Percentiles rank a stretch among this genome's conserved stretches.
phyloP scores from a whole-genome alignment of 2,888 invertebrate species.

The Pyrocoelia pectoralis region DNA sequence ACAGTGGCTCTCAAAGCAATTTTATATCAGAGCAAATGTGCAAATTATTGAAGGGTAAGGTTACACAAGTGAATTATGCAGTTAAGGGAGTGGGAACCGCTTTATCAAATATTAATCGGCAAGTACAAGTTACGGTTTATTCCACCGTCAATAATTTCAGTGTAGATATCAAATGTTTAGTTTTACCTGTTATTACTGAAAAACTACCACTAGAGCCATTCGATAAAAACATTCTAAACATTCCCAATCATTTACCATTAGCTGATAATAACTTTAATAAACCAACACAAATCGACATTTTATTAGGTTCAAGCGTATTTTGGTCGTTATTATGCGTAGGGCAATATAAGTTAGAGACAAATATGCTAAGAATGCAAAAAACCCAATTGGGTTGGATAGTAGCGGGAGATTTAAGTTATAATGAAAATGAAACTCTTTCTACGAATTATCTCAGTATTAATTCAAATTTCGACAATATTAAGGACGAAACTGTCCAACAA shows the following conservation, averaged over 20 bases:
- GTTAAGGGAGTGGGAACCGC: slow-evolving; percentile 20
- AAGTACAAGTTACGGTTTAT: no score
- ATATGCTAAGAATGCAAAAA: slow-evolving; percentile 16
- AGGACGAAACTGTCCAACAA: slow-evolving; percentile 16
- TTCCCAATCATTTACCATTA: slow-evolving; percentile 5
- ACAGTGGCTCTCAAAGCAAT: slow-evolving; percentile 31
- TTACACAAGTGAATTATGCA: slow-evolving; percentile 9
- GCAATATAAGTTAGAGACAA: slow-evolving; percentile 16
- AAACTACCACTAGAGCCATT: no score
- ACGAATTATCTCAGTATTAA: neutral
- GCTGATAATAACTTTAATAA: slow-evolving; percentile 25
- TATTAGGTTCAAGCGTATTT: slow-evolving; percentile 10
- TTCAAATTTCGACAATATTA: neutral
- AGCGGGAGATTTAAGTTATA: neutral
- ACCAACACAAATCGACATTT: slow-evolving; percentile 5
- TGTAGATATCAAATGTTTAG: no score
- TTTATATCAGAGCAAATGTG: slow-evolving; percentile 24
- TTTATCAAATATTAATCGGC: slow-evolving; percentile 4
- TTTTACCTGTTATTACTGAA: no score
- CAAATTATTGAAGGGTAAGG: neutral
- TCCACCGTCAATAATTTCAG: no score
- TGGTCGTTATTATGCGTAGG: slow-evolving; percentile 12
- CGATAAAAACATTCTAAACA: no score
- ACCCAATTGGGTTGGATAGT: slow-evolving; percentile 18
- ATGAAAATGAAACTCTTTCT: neutral